These are phyloP conservation scores for Characodon lateralis DNA, from an alignment of 2,797 vertebrate genomes.

Conservation along the genomic window DNA sequence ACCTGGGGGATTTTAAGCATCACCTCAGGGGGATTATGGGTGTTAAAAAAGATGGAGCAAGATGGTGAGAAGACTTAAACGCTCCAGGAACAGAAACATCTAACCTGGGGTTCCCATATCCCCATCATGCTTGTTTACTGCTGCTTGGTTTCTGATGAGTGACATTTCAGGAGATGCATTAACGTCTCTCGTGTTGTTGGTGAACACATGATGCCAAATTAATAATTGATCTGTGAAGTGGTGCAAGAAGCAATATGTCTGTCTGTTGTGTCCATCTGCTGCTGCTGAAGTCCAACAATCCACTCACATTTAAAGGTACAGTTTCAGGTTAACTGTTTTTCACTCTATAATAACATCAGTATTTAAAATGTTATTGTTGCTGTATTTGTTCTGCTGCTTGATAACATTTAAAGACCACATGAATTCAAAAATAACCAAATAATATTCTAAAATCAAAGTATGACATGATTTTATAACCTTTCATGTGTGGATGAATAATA, in stretches of 20 bases:
- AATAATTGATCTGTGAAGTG: constrained; percentile 82
- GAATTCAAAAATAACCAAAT: not conserved
- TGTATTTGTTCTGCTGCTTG: not conserved
- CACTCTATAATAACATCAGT: not conserved
- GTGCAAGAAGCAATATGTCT: constrained; percentile 74
- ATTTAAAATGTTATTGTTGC: not conserved
- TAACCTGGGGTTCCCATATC: not conserved
- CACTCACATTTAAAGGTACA: not conserved
- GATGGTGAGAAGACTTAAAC: constrained; percentile 57
- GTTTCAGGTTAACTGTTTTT: not conserved
- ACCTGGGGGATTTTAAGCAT: constrained; percentile 63
- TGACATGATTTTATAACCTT: not conserved
- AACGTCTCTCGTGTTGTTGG: constrained; percentile 42
- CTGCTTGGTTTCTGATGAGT: constrained; percentile 24
- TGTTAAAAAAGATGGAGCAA: constrained; percentile 66
- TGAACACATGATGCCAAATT: constrained; percentile 64
- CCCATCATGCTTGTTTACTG: not conserved
- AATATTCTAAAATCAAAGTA: not conserved
- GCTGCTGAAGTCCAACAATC: constrained; percentile 24
- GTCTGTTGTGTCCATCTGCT: constrained; percentile 77
- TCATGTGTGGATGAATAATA: not conserved
- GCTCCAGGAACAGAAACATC: not conserved
- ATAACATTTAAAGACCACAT: not conserved
- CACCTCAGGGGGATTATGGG: constrained; percentile 64
- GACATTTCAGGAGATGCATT: constrained; percentile 67